Evolutionary conservation across 1,140 invertebrate genomes (phyloP).

Genomic region (Drosophila pandora): DNA sequence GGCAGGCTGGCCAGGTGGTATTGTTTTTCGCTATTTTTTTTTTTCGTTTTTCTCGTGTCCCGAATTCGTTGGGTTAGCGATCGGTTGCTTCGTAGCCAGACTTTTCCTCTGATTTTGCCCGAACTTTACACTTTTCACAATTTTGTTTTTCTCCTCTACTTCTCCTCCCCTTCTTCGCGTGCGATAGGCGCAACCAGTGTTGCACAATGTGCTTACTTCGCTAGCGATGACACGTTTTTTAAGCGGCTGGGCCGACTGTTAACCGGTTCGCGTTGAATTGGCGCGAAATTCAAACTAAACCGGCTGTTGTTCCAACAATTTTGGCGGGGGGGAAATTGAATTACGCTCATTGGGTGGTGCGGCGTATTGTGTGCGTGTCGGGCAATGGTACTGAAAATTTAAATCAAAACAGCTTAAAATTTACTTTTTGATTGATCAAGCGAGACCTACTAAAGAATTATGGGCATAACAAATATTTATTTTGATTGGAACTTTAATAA

Average conservation of each 20-base stretch:
- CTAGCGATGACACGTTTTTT: background rate
- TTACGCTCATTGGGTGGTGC: background rate
- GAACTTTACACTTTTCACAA: conserved; percentile 73
- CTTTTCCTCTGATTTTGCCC: conserved; percentile 23
- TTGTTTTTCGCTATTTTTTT: conserved; percentile 17
- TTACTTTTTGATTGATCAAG: background rate
- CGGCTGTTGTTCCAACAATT: background rate
- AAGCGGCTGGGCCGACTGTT: background rate
- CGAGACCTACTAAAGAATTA: conserved; percentile 16
- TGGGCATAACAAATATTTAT: background rate
- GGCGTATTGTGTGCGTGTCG: conserved; percentile 8
- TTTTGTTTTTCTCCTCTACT: conserved; percentile 59
- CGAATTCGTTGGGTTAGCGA: conserved; percentile 16
- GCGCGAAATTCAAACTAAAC: background rate
- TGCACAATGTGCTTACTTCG: background rate
- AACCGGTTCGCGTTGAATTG: background rate
- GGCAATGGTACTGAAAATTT: conserved; percentile 32
- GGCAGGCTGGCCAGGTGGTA: conserved; percentile 48
- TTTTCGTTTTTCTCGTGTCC: conserved; percentile 9
- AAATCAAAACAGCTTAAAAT: conserved; percentile 3
- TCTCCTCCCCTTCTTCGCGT: conserved; percentile 43
- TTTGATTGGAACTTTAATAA: background rate
- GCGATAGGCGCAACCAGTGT: conserved; percentile 14
- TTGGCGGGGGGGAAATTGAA: background rate
- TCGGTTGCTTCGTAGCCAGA: conserved; percentile 7